phyloP scores from a whole-genome alignment of 1,140 invertebrate genomes.

The Zophobas morio region DNA sequence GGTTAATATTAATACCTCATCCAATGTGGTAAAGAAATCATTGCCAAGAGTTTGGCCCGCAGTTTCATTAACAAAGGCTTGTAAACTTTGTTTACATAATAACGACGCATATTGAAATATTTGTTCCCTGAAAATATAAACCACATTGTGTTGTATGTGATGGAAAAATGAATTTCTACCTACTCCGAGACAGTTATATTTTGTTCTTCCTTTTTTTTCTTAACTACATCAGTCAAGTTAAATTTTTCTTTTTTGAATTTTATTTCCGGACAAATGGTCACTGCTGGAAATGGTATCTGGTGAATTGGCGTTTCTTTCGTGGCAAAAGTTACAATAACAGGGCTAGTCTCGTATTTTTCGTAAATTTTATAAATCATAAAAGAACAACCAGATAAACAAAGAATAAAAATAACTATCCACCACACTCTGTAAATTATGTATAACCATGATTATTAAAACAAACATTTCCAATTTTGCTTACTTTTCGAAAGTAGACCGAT shows the following conservation, averaged over 20 bases:
- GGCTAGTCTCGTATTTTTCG: constrained; percentile 67
- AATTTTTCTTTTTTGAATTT: neutral
- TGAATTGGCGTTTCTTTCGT: constrained; percentile 70
- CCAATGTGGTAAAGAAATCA: no score
- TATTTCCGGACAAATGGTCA: constrained; percentile 67
- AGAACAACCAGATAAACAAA: constrained; percentile 43
- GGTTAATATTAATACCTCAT: no score
- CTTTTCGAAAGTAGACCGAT: constrained; percentile 51
- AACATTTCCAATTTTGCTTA: constrained; percentile 26
- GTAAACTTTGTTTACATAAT: neutral
- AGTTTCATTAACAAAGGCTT: neutral
- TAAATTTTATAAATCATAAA: constrained; percentile 48
- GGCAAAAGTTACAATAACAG: constrained; percentile 73
- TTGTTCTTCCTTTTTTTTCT: neutral
- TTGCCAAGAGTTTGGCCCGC: no score
- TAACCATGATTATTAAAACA: neutral
- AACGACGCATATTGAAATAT: neutral
- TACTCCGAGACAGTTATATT: no score
- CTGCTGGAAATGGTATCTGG: constrained; percentile 72
- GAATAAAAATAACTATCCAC: constrained; percentile 48
- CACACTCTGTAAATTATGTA: constrained; percentile 41
- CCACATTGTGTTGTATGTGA: no score
- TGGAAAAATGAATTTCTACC: no score
- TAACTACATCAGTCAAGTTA: neutral
- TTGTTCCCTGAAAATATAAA: no score